Percentiles rank a stretch among this genome's conserved stretches.
Conservation (phyloP, 2,888 invertebrate genomes). For the Clivina fossor region DNA sequence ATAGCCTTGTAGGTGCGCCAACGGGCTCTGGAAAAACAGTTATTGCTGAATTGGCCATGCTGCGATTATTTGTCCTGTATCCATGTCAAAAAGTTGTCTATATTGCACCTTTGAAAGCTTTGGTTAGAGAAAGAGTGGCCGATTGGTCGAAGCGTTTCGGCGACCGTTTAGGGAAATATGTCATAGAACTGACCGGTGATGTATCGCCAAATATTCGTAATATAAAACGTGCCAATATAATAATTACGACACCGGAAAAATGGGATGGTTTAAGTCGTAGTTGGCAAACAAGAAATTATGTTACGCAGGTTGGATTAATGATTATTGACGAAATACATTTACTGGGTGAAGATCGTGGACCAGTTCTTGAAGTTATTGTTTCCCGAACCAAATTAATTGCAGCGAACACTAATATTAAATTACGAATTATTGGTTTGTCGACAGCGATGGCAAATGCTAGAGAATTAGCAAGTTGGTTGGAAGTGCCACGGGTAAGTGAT, state of each 20-base stretch:
- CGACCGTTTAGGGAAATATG: constrained; percentile 71
- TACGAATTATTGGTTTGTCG: constrained; percentile 92
- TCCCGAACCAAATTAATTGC: constrained; percentile 96
- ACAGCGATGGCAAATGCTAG: constrained; percentile 97
- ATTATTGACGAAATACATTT: constrained; percentile 99
- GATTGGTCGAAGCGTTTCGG: constrained; percentile 90
- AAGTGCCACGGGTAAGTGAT: too few relatives aligned
- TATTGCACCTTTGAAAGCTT: constrained; percentile 96
- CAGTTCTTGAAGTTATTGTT: constrained; percentile 95
- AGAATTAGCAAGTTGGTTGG: constrained; percentile 95
- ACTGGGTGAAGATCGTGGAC: constrained; percentile 86
- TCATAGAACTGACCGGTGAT: constrained; percentile 95
- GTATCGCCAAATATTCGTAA: constrained; percentile 84
- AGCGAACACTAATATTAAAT: constrained; percentile 77
- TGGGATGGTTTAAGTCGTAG: constrained; percentile 99
- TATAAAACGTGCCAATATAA: constrained; percentile 83
- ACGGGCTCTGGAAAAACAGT: constrained; percentile 98
- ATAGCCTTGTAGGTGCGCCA: constrained; percentile 92
- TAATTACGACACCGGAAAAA: constrained; percentile 99
- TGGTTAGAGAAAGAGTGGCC: constrained; percentile 92
- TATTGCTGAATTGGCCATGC: constrained; percentile 96
- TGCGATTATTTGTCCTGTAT: constrained; percentile 81
- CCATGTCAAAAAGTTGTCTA: constrained; percentile 89
- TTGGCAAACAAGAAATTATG: constrained; percentile 97
- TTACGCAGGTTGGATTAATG: constrained; percentile 85